Evolutionary conservation across 1,140 invertebrate species (phyloP), one percentile per base, ranked within the genome.

Genomic region (Rhyzopertha dominica): DNA sequence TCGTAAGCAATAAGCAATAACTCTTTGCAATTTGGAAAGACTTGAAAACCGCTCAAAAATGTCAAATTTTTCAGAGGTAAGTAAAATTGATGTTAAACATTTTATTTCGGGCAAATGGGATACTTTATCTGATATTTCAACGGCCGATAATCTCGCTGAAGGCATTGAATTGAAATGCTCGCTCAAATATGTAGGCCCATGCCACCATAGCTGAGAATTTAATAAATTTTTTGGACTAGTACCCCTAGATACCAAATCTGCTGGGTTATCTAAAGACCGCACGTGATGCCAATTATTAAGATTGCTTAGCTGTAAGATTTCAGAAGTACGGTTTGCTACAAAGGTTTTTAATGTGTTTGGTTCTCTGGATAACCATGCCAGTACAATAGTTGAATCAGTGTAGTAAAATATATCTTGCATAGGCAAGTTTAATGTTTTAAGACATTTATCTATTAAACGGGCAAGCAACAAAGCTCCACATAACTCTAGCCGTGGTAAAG

Each of bases 401-500:
- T 53, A 58, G 14, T 40, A 47, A 36, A 43, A 19, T 14, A 8
- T 34, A 16, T 19, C 26, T 26, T 39, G 22, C 22, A 26, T 18
- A 16, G n/a, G 14, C 13, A 30, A 13, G 18, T 39, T 34, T 39
- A 41, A 20, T 28, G 42, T 9, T n/a, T 42, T 25, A 20, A 35
- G 26, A 41, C 49, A 24, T 36, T 53, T n/a, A 17, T 16, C 38
- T 34, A 26, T 29, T 2, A 56, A 37, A 22, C 46, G 22, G 16
- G 57, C 52, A 1, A 62, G 48, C 13, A 72, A 26, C 18, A 61
- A 16, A 2, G 69, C 67, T 13, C 50, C 72, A 26, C 57, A 66
- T 1, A 75, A 49, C 58, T 75, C 74, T 20, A 74, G 43, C 28
- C 51, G 8, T 4, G 75, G 73, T 18, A 77, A 59, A 12, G 67